A percentile compares a stretch with the other conserved stretches of the same genome.
Conservation (phyloP, 2,888 invertebrate genomes). For the Brachyopa scutellaris region DNA sequence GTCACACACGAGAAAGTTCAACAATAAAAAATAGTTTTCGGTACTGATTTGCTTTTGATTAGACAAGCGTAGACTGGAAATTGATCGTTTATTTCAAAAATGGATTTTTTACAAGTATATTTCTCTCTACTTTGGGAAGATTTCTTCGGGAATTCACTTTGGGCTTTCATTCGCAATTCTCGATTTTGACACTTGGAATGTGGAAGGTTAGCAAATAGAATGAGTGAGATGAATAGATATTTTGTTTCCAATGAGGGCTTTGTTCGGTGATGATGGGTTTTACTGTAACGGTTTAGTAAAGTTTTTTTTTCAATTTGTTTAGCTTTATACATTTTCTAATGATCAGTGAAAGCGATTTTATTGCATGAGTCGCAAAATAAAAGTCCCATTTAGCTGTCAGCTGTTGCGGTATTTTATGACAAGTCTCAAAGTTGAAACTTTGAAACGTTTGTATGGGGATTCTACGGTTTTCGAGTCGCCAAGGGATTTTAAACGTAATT, state of each 20-base stretch:
- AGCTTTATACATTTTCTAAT: no score
- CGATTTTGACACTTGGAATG: slow-evolving; percentile 56
- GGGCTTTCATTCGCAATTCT: slow-evolving; percentile 34
- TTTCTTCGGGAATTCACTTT: slow-evolving; percentile 40
- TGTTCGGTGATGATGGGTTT: slow-evolving; percentile 20
- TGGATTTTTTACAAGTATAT: slow-evolving; percentile 55
- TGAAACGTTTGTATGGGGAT: no score
- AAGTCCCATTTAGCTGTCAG: no score
- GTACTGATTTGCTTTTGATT: slow-evolving; percentile 37
- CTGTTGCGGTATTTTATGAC: no score
- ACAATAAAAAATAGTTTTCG: slow-evolving; percentile 43
- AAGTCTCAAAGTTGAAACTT: no score
- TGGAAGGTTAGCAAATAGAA: no score
- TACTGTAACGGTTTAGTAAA: no score
- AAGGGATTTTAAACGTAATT: no score
- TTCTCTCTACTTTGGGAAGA: slow-evolving; percentile 50
- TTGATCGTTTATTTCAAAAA: slow-evolving; percentile 71
- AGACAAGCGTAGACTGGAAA: slow-evolving; percentile 66
- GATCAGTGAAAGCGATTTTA: no score
- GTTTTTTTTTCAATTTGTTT: no score
- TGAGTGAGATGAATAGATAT: background rate
- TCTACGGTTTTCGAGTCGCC: no score
- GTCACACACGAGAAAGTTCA: slow-evolving; percentile 58
- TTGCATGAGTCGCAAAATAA: no score
- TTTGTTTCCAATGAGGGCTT: slow-evolving; percentile 30